Conservation (phyloP, 1,140 invertebrate genomes). For the Brachionus rotundiformis region DNA sequence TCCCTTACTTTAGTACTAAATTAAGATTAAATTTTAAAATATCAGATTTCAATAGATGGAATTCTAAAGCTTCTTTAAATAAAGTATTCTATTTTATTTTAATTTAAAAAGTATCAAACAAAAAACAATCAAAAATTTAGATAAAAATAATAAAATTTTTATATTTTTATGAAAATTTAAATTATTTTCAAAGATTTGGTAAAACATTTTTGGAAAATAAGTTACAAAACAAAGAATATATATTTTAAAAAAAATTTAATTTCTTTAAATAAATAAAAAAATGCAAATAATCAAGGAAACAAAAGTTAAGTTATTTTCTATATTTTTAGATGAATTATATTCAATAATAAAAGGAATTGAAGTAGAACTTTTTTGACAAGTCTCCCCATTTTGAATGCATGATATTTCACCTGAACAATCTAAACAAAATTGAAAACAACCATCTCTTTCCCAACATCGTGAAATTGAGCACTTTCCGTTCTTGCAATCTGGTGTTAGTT, state of each 20-base stretch:
- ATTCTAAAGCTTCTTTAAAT: no score
- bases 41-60: no score
- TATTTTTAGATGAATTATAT: background rate
- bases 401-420: background rate
- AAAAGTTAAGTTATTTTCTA: background rate
- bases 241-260: background rate
- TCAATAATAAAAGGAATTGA: background rate
- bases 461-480: constrained; percentile 10
- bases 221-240: no score
- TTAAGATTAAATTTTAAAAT: no score
- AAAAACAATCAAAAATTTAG: no score
- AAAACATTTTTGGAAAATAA: no score
- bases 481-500: background rate
- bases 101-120: no score
- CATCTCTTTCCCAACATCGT: background rate
- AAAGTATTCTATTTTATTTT: no score
- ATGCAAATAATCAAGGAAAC: background rate
- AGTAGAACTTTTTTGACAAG: background rate
- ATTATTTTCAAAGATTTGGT: no score
- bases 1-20: no score
- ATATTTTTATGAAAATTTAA: no score
- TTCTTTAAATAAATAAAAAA: background rate
- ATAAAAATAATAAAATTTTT: no score
- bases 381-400: background rate
- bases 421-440: constrained; percentile 23